These are phyloP conservation scores for Nasonia oneida DNA, from an alignment of 2,888 invertebrate species.

Conservation along the genomic window DNA sequence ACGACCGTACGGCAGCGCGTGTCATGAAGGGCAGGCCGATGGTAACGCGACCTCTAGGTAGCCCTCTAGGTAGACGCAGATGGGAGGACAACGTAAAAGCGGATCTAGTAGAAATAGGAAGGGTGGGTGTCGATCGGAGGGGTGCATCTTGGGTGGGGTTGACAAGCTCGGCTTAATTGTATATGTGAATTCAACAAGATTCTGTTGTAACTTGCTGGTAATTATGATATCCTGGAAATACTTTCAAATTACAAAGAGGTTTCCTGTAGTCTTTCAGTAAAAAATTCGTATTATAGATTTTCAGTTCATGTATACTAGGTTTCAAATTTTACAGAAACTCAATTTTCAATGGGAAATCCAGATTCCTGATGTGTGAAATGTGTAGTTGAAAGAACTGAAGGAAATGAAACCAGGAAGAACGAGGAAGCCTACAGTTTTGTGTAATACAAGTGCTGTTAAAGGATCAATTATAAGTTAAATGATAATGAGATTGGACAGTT, in stretches of 20 bases:
- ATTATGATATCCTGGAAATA: neutral
- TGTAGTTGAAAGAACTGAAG: neutral
- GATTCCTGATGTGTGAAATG: no score
- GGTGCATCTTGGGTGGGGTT: neutral
- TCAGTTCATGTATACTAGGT: neutral
- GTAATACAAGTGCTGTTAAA: neutral
- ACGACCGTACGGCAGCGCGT: no score
- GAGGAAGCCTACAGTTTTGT: neutral
- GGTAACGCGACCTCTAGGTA: no score
- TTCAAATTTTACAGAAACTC: no score
- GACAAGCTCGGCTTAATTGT: neutral
- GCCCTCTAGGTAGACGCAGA: no score
- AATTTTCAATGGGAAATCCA: no score
- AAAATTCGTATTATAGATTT: neutral
- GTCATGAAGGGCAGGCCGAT: no score
- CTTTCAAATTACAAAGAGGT: neutral
- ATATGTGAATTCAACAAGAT: neutral
- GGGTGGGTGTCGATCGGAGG: no score
- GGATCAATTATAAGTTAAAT: constrained; percentile 15
- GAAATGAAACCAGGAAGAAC: neutral
- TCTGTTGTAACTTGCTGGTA: neutral
- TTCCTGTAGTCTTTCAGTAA: neutral
- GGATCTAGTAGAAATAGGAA: no score
- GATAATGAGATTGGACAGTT: neutral
- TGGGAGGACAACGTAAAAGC: no score